Base-by-base conservation (phyloP, 2,888 invertebrate genomes). In the Mongoloraphidia duomilia region DNA sequence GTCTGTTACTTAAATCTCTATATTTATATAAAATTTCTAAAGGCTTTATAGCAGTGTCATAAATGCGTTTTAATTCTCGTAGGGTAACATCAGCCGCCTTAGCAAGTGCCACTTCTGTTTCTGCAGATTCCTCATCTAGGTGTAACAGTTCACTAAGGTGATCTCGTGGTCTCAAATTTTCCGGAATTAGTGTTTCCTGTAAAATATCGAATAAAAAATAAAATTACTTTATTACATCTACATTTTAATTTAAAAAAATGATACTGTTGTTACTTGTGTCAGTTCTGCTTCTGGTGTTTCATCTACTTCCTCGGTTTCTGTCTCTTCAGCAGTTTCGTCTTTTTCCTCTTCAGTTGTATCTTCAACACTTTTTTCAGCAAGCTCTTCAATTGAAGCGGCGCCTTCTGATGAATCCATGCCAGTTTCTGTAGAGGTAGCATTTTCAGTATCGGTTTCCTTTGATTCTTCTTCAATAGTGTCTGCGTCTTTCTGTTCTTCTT, bases 21-120 rank as follows among this genome's bases (percentile, higher is more conserved):
- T 92, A 94, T 65, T 90, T 92, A 68, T 91, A 95, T 34, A 89
- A 68, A n/a, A 76, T 79, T 73, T 94, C 94, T 60, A 94, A 70
- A 1, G 93, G 93, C 65, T 90, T 88, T 44, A 94, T 88, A 3
- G 90, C 86, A 55, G 75, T 80, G 65, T 91, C 91, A 59, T 91
- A 90, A 47, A 89, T 73, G 60, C 77, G 82, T 66, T 93, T 93
- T 56, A 93, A 72, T 60, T 92, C 91, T 57, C 84, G 81, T 34
- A 92, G 75, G 33, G 90, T 79, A 17, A 82, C 76, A 54, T 88
- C 85, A 3, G 85, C 82, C 10, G 83, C 79, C 68, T 78, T 82
- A 50, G 83, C 79, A 38, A 84, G 69, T 1, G 83, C 77, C 53
- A 77, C 70, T 64, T 89, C 87, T 17, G 74, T 74, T 57, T 80